Evolutionary conservation across 2,888 invertebrate genomes (phyloP).

Genomic region (Macrostomum cliftonense): DNA sequence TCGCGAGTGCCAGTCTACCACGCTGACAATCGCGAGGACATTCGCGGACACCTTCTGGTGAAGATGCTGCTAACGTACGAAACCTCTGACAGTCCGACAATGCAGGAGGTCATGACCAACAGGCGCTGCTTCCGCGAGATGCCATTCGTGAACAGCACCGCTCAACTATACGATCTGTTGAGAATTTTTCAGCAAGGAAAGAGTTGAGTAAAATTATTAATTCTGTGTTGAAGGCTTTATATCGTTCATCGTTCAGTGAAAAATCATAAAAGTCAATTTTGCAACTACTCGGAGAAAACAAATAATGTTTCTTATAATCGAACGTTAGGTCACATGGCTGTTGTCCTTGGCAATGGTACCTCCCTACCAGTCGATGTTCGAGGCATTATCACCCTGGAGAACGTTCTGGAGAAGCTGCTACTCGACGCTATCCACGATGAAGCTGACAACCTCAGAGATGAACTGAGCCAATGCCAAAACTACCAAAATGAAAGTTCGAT

Average conservation of each 20-base stretch:
- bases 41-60: constrained; percentile 25
- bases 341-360: too few relatives aligned
- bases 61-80: constrained; percentile 28
- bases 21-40: constrained; percentile 16
- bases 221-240: too few relatives aligned
- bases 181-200: constrained; percentile 33
- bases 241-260: too few relatives aligned
- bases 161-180: constrained; percentile 30
- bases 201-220: constrained; percentile 17
- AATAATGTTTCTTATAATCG: too few relatives aligned
- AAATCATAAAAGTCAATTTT: too few relatives aligned
- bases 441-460: constrained; percentile 18
- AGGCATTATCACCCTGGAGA: constrained; percentile 24
- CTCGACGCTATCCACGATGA: constrained; percentile 35
- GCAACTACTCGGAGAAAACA: too few relatives aligned
- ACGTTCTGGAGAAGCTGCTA: constrained; percentile 32
- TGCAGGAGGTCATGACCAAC: constrained; percentile 19
- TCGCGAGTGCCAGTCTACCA: constrained; percentile 32
- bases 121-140: constrained; percentile 16
- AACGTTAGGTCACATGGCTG: too few relatives aligned
- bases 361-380: too few relatives aligned
- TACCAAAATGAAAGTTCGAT: too few relatives aligned
- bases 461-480: background rate
- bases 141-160: constrained; percentile 18
- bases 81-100: constrained; percentile 15